These are phyloP conservation scores for Trichonephila clavipes DNA, from an alignment of 1,140 invertebrate genomes.

Conservation along the genomic window DNA sequence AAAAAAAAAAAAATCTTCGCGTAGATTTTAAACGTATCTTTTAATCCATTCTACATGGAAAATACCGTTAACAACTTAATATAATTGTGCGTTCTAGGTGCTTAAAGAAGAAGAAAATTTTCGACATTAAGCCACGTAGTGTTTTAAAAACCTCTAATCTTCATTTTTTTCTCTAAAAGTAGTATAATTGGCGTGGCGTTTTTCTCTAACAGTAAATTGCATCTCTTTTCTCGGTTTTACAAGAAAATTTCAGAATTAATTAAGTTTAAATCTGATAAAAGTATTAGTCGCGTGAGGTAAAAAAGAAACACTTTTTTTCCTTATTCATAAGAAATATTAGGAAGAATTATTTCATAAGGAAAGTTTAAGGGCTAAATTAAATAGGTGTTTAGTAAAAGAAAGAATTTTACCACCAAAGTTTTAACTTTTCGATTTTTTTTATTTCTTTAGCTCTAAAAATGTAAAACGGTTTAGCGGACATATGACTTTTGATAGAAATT, in stretches of 20 bases:
- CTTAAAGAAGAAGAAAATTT: slow-evolving; percentile 29
- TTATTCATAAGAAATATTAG: neutral
- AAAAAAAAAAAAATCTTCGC: neutral
- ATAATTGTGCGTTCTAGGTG: neutral
- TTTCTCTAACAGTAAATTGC: neutral
- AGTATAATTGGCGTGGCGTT: neutral
- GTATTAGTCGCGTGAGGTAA: neutral
- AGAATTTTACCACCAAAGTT: neutral
- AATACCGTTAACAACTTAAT: slow-evolving; percentile 1
- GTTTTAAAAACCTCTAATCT: neutral
- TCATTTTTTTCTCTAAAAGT: neutral
- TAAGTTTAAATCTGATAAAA: slow-evolving; percentile 15
- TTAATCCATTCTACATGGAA: neutral
- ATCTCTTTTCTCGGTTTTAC: neutral
- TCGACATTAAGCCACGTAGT: neutral
- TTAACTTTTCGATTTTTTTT: too few species aligned
- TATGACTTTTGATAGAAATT: too few species aligned
- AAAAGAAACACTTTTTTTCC: neutral
- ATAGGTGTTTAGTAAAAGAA: neutral
- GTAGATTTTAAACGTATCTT: neutral
- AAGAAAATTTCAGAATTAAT: neutral
- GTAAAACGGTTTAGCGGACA: too few species aligned
- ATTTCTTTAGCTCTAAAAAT: too few species aligned
- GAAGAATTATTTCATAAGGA: neutral
- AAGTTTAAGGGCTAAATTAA: neutral